These are phyloP conservation scores for Cepaea hortensis DNA, from an alignment of 2,888 invertebrate genomes.

Conservation along the genomic window DNA sequence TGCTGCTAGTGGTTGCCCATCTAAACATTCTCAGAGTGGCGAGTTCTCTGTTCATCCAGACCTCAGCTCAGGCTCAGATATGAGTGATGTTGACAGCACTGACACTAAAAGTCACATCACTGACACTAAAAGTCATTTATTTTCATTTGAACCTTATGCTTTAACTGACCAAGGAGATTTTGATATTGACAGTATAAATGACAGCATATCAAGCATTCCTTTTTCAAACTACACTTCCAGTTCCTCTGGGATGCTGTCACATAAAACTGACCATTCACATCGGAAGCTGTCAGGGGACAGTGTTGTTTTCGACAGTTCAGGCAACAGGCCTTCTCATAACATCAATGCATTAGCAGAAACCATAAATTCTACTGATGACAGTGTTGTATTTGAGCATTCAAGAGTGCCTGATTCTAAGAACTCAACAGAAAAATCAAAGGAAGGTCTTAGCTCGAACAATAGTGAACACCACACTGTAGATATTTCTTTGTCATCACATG, in stretches of 20 bases:
- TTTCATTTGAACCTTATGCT: background rate
- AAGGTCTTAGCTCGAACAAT: background rate
- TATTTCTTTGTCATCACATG: conserved; percentile 28
- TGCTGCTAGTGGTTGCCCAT: background rate
- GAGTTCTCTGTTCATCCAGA: conserved; percentile 61
- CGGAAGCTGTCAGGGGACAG: conserved; percentile 37
- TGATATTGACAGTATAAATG: background rate
- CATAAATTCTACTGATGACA: conserved; percentile 29
- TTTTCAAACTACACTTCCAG: conserved; percentile 47
- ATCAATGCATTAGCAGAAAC: background rate
- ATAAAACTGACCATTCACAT: conserved; percentile 13
- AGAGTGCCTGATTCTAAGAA: background rate
- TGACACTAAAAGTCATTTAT: background rate
- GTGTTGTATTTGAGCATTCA: conserved; percentile 32
- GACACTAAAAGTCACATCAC: background rate
- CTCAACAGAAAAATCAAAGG: background rate
- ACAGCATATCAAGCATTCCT: conserved; percentile 55
- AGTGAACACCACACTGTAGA: conserved; percentile 24
- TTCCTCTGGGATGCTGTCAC: conserved; percentile 31
- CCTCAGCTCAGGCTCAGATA: background rate
- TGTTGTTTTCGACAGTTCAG: conserved; percentile 41
- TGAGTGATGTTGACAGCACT: background rate
- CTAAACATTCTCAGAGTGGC: conserved; percentile 55
- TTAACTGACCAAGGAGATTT: background rate
- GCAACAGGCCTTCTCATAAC: conserved; percentile 25